phyloP scores from a whole-genome alignment of 1,140 invertebrate genomes.

The Probaryconus sp. region DNA sequence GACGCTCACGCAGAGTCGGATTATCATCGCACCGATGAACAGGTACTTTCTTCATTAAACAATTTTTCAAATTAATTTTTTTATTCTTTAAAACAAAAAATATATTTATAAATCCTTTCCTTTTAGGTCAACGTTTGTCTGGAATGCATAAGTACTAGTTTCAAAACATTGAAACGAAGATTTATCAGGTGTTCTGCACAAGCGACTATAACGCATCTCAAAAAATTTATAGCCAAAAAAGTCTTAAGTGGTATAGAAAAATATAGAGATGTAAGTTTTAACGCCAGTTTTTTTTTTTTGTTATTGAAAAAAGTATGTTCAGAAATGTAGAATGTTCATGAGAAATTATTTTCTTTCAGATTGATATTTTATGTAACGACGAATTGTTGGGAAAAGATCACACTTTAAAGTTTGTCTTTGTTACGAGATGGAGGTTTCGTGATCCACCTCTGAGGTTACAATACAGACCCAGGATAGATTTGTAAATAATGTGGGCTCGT shows the following conservation, averaged over 20 bases:
- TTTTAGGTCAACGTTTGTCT: slow-evolving; percentile 90
- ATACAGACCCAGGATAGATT: slow-evolving; percentile 87
- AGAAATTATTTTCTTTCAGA: slow-evolving; percentile 80
- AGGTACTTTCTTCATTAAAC: slow-evolving; percentile 79
- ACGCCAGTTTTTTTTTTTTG: not conserved
- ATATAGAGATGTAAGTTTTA: slow-evolving; percentile 93
- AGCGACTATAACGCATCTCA: slow-evolving; percentile 97
- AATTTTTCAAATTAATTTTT: too few species aligned
- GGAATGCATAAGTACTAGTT: slow-evolving; percentile 90
- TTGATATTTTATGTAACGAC: slow-evolving; percentile 99
- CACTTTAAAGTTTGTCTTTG: slow-evolving; percentile 98
- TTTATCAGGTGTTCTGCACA: slow-evolving; percentile 97
- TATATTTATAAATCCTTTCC: slow-evolving; percentile 24
- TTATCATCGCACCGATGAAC: slow-evolving; percentile 96
- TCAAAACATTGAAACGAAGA: slow-evolving; percentile 90
- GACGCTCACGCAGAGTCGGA: slow-evolving; percentile 90
- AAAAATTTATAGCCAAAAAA: slow-evolving; percentile 98
- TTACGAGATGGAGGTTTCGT: slow-evolving; percentile 97
- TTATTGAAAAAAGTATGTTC: not conserved
- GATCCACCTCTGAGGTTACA: slow-evolving; percentile 91
- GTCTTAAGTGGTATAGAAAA: slow-evolving; percentile 93
- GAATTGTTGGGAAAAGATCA: slow-evolving; percentile 99
- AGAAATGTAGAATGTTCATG: slow-evolving; percentile 12
- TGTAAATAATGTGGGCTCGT: slow-evolving; percentile 72
- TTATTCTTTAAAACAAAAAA: slow-evolving; percentile 5